These are phyloP conservation scores for Cyprinodon brontotheroides DNA, from an alignment of 2,113 vertebrate species.

Conservation along the genomic window DNA sequence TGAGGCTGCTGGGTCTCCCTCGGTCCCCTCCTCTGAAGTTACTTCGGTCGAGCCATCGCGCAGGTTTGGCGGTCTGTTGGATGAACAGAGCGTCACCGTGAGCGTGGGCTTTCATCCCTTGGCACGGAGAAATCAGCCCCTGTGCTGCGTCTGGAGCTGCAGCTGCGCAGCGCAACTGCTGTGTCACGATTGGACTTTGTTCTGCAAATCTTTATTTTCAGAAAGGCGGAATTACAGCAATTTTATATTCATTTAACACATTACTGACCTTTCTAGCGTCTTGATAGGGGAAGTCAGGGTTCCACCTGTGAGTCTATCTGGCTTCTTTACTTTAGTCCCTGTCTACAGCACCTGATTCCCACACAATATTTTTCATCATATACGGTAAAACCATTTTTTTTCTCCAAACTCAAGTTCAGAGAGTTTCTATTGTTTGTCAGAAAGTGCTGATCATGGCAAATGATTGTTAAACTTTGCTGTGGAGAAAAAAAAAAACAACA, in stretches of 20 bases:
- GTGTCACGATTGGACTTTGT: background rate
- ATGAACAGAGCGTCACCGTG: conserved; percentile 70
- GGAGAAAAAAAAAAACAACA: background rate
- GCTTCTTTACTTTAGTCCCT: background rate
- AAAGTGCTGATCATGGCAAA: conserved; percentile 84
- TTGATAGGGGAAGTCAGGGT: background rate
- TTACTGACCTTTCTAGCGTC: background rate
- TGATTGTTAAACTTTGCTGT: conserved; percentile 53
- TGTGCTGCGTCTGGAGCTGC: background rate
- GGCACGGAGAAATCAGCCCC: background rate
- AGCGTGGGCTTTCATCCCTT: conserved; percentile 41
- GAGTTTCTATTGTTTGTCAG: conserved; percentile 81
- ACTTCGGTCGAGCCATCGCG: conserved; percentile 83
- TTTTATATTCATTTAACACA: background rate
- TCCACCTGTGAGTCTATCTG: background rate
- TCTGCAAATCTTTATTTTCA: background rate
- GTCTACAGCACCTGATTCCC: background rate
- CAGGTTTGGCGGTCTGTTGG: conserved; percentile 83
- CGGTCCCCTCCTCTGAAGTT: conserved; percentile 73
- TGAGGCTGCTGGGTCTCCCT: conserved; percentile 68
- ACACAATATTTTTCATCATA: background rate
- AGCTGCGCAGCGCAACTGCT: conserved; percentile 8
- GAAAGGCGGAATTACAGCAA: background rate
- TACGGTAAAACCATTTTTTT: conserved; percentile 26
- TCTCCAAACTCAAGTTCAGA: conserved; percentile 54